Conservation (phyloP, 1,140 invertebrate species). For the Frieseomelitta varia region DNA sequence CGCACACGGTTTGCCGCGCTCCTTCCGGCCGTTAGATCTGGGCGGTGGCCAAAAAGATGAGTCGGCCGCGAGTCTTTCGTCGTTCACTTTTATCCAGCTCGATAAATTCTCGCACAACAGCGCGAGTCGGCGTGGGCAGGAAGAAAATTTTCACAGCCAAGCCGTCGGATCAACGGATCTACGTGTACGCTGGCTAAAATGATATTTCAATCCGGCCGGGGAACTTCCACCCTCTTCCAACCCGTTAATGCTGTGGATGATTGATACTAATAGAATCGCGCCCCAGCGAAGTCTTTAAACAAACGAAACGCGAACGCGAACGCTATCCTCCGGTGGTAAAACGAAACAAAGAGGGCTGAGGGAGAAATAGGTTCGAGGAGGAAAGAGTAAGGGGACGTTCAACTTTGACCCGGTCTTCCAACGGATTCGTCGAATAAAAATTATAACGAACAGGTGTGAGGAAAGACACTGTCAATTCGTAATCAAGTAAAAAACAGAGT, state of each 20-base stretch:
- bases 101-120: slow-evolving; percentile 61
- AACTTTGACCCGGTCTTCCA: slow-evolving; percentile 10
- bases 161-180: slow-evolving; percentile 57
- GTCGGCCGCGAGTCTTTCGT: slow-evolving; percentile 46
- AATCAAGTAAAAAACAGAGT: not conserved
- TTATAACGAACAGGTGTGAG: not conserved
- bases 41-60: slow-evolving; percentile 47
- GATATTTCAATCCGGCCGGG: slow-evolving; percentile 58
- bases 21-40: not conserved
- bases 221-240: not conserved
- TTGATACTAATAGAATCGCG: slow-evolving; percentile 52
- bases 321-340: not conserved
- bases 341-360: not conserved
- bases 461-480: not conserved
- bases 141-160: slow-evolving; percentile 62
- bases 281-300: slow-evolving; percentile 1
- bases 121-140: slow-evolving; percentile 2
- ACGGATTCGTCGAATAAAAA: not conserved
- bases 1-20: not conserved
- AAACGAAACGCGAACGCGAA: slow-evolving; percentile 9
- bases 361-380: not conserved
- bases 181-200: slow-evolving; percentile 50
- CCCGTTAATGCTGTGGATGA: slow-evolving; percentile 32
- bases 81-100: slow-evolving; percentile 55
- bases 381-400: not conserved